phyloP scores from a whole-genome alignment of 2,797 vertebrate genomes.

The Paratrypauchen microcephalus region DNA sequence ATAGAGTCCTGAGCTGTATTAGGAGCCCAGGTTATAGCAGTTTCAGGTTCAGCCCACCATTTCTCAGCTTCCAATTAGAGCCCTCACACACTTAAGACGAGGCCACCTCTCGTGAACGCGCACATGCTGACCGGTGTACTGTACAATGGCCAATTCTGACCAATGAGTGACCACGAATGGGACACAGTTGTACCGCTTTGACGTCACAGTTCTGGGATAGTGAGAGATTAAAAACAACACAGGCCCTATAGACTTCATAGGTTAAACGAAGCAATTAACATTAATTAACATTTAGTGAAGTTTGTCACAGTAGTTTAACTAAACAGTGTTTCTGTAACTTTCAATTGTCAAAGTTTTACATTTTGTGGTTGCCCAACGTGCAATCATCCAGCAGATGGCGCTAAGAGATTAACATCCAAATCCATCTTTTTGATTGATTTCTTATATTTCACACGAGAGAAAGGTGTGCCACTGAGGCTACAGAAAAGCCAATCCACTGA shows the following conservation, averaged over 20 bases:
- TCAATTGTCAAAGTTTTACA: neutral
- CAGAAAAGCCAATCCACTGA: neutral
- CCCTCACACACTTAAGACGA: neutral
- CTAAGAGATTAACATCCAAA: constrained; percentile 13
- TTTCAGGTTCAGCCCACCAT: constrained; percentile 4
- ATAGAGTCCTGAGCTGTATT: neutral
- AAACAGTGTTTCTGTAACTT: too few relatives aligned
- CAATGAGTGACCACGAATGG: neutral
- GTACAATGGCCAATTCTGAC: neutral
- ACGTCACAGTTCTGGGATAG: neutral
- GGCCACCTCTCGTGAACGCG: neutral
- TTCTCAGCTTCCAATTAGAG: constrained; percentile 2
- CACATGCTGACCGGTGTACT: neutral
- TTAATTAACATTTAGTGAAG: neutral
- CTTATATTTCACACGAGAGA: neutral
- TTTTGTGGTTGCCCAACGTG: neutral
- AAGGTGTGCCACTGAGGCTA: neutral
- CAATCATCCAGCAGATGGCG: constrained; percentile 48
- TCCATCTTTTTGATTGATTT: neutral
- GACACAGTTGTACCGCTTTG: neutral
- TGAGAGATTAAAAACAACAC: constrained; percentile 4
- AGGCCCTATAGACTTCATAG: neutral
- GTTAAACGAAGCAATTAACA: neutral
- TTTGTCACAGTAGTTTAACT: neutral
- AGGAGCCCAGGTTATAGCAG: neutral